Evolutionary conservation across 2,797 vertebrate genomes (phyloP), one percentile per base, ranked within the genome.

Genomic region (Lithobates pipiens): DNA sequence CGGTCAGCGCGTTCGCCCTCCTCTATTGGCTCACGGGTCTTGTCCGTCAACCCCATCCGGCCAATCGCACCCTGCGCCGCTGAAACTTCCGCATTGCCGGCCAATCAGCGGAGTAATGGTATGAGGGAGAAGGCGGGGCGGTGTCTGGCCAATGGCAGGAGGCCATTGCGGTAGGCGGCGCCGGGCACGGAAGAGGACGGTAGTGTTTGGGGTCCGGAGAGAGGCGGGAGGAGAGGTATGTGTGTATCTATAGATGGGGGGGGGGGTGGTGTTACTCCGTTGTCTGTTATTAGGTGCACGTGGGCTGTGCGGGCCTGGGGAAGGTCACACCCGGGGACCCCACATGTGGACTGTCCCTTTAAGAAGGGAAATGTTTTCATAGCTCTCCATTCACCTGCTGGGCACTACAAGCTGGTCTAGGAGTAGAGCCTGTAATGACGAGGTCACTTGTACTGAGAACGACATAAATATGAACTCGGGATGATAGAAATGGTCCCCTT

Each of bases 91-190:
- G 42, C 16, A 13, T 71, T 80, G 10, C 18, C 32, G 21, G 46
- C 75, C 44, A 84, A 72, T 72, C 54, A 25, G 39, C 0, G 3
- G 10, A 6, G 18, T 61, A 25, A 27, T 80, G 50, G 23, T 13
- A 32, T 36, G 13, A 0, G 2, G 5, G 27, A 3, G 44, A 18
- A 34, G 57, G 70, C 70, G 67, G 44, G 21, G 1, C 1, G 2
- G 4, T 5, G 34, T 3, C 5, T 68, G 6, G 4, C 83, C 83
- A 85, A 80, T 85, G 54, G 50, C 69, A 74, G 27, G 70, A 5
- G 3, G 10, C 11, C 50, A 4, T 32, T 44, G 15, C 39, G 76
- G 54, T 27, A 32, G 67, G 34, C 74, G 46, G 36, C 11, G 23
- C 25, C n/a, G 50, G 57, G 21, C 21, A 13, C 10, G 3, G 42